Evolutionary conservation across 1,140 invertebrate genomes (phyloP).

Genomic region (Hydropsyche tenuis): DNA sequence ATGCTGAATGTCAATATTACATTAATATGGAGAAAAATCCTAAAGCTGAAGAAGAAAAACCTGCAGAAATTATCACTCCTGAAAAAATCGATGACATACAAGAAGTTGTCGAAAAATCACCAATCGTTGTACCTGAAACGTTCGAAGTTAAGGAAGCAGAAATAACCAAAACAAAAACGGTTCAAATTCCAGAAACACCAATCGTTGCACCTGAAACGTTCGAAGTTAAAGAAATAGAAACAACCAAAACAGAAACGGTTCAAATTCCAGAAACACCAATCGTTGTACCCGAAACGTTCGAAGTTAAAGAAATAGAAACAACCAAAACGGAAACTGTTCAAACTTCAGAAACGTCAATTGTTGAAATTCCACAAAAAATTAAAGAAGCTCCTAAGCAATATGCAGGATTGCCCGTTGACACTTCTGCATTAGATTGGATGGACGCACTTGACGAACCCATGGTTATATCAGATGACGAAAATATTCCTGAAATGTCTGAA

Average conservation of each 20-base stretch:
- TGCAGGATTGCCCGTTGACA: conserved; percentile 59
- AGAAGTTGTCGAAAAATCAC: not conserved
- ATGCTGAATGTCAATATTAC: conserved; percentile 30
- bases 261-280: not conserved
- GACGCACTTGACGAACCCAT: conserved; percentile 63
- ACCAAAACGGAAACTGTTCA: not conserved
- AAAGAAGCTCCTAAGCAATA: conserved; percentile 46
- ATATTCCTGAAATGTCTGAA: not conserved
- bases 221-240: too few relatives aligned
- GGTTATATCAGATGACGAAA: conserved; percentile 55
- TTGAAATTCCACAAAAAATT: not conserved
- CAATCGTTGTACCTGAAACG: not conserved
- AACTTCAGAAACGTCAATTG: not conserved
- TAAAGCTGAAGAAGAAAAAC: not conserved
- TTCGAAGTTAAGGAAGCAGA: too few relatives aligned
- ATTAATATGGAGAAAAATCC: not conserved
- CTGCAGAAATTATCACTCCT: not conserved
- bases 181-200: not conserved
- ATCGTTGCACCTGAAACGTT: too few relatives aligned
- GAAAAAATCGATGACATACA: not conserved
- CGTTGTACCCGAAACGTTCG: too few relatives aligned
- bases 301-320: too few relatives aligned
- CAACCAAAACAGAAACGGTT: not conserved
- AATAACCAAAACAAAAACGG: not conserved
- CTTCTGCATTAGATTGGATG: conserved; percentile 60